Evolutionary conservation across 2,797 vertebrate species (phyloP), one percentile per base, ranked within the genome.

Genomic region (Botia almorhae): DNA sequence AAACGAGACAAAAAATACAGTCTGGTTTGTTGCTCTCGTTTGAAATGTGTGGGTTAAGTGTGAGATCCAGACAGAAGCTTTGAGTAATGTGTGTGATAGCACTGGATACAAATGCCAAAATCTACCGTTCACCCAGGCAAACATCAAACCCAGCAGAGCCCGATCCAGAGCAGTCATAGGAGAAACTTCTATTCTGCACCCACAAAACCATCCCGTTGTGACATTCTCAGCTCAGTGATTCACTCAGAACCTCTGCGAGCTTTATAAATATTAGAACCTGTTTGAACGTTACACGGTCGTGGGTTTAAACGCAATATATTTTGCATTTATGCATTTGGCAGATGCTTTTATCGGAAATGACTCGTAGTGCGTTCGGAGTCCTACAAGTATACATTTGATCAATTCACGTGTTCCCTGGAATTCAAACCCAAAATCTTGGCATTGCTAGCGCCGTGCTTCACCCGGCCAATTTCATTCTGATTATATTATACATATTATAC

Each of bases 1-100:
- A n/a, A n/a, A 7, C 2, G 33, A 33, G 12, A 73, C 69, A 26
- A 82, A 64, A 70, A 69, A 67, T 5, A 39, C 64, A 74, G 58
- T 76, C 60, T 78, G 71, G 75, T 76, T 77, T 81, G 72, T 72
- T 46, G 69, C 69, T 81, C 78, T 80, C 73, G 55, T 78, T 77
- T 81, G 72, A 84, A 84, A 63, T 82, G 81, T 81, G 84, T 86
- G 82, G 82, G 82, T 78, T 86, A 80, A 63, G 84, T 86, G 82
- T 82, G 82, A 86, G 46, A 80, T 80, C 73, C 76, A 86, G 76
- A 77, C 84, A 86, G 84, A 86, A 82, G 80, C 80, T 86, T 56
- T 72, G 60, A 77, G 69, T 36, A 68, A 75, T 71, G 79, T 74
- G 76, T 85, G 82, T 82, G 76, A 78, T 80, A 76, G 74, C 80